Percentiles rank a stretch among this genome's conserved stretches.
Conservation (phyloP, 1,140 invertebrate species). For the Drosophila novamexicana region DNA sequence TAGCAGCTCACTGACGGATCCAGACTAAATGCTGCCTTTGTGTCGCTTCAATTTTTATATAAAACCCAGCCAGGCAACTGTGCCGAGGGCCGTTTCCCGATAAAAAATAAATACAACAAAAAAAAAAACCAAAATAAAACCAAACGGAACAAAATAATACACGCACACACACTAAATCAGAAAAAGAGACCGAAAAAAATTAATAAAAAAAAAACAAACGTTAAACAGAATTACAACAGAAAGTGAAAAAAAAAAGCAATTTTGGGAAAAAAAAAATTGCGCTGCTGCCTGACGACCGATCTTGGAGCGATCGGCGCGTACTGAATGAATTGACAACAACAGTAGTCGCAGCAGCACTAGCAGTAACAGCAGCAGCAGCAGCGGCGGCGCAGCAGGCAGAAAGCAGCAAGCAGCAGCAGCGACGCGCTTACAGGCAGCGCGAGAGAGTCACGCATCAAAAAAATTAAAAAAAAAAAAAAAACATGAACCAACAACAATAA, state of each 20-base stretch:
- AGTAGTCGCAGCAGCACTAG: constrained; percentile 38
- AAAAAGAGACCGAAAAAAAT: constrained; percentile 55
- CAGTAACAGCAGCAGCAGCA: constrained; percentile 15
- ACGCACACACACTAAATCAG: constrained; percentile 19
- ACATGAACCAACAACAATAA: constrained; percentile 11
- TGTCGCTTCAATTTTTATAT: constrained; percentile 80
- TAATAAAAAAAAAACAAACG: constrained; percentile 36
- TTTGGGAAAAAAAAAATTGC: constrained; percentile 65
- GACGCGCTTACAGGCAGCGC: constrained; percentile 17
- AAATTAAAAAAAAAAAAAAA: constrained; percentile 16
- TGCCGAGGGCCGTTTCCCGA: constrained; percentile 59
- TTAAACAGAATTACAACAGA: constrained; percentile 59
- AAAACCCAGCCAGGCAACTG: constrained; percentile 46
- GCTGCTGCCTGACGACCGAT: constrained; percentile 72
- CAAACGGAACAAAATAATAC: constrained; percentile 24
- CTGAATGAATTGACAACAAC: constrained; percentile 71
- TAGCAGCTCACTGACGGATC: constrained; percentile 52
- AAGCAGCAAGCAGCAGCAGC: constrained; percentile 15
- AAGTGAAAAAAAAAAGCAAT: constrained; percentile 61
- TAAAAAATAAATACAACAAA: constrained; percentile 26
- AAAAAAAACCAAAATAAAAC: constrained; percentile 19
- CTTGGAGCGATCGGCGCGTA: constrained; percentile 73
- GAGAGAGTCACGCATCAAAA: constrained; percentile 45
- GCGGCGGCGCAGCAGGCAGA: constrained; percentile 6
- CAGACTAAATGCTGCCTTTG: constrained; percentile 75